phyloP scores from a whole-genome alignment of 64 coral and sea anemone genomes.

The Montipora foliosa region DNA sequence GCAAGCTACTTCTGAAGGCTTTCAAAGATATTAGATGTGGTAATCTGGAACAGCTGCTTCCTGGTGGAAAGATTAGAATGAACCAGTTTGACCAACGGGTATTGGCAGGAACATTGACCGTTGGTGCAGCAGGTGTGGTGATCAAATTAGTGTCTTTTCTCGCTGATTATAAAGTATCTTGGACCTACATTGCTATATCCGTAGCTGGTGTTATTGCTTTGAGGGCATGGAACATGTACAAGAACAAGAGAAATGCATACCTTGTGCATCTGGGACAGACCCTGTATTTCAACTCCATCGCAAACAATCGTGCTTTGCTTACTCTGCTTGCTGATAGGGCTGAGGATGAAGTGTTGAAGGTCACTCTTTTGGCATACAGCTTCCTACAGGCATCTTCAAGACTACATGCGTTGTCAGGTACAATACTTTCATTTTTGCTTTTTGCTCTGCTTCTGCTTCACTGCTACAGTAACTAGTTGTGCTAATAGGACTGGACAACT shows the following conservation, averaged over 20 bases:
- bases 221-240: constrained; percentile 91
- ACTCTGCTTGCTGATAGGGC: constrained; percentile 81
- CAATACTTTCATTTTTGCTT: background rate
- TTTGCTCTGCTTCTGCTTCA: background rate
- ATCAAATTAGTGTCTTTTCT: constrained; percentile 84
- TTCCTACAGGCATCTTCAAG: constrained; percentile 78
- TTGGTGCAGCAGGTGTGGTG: constrained; percentile 68
- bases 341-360: constrained; percentile 84
- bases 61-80: constrained; percentile 93
- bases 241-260: constrained; percentile 88
- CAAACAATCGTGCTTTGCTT: constrained; percentile 88
- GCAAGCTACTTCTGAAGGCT: constrained; percentile 80
- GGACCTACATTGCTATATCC: constrained; percentile 70
- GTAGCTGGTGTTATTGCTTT: constrained; percentile 67
- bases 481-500: no score
- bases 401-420: background rate
- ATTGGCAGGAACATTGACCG: constrained; percentile 49
- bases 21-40: constrained; percentile 92
- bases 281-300: constrained; percentile 93
- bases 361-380: constrained; percentile 78
- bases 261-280: constrained; percentile 83
- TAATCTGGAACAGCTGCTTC: constrained; percentile 90
- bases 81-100: constrained; percentile 77
- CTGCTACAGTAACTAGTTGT: no score
- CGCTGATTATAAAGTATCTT: constrained; percentile 78